Evolutionary conservation across 2,797 vertebrate species (phyloP).

Genomic region (Sebastes elongatus): DNA sequence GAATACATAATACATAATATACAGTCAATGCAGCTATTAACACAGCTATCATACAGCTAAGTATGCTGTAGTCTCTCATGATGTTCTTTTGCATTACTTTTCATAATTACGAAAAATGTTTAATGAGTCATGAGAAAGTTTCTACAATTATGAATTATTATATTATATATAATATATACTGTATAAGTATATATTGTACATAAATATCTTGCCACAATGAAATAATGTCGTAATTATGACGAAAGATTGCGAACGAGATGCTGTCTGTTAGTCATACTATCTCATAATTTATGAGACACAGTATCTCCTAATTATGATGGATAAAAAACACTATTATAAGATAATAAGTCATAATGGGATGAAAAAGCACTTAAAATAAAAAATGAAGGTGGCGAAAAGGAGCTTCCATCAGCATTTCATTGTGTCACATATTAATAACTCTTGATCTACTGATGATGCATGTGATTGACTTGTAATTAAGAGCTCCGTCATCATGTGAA

Average conservation of each 20-base stretch:
- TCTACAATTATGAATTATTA: neutral
- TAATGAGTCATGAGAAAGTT: neutral
- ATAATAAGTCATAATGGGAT: neutral
- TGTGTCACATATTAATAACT: neutral
- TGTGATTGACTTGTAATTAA: neutral
- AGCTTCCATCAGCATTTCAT: neutral
- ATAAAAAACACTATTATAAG: neutral
- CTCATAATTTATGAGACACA: neutral
- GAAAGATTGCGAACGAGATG: neutral
- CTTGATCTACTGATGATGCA: neutral
- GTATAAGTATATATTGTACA: neutral
- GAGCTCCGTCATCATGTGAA: neutral
- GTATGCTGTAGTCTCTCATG: neutral
- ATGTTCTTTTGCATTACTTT: neutral
- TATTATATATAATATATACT: neutral
- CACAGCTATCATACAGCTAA: neutral
- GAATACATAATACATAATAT: neutral
- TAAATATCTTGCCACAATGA: neutral
- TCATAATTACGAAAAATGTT: neutral
- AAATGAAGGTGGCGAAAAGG: neutral
- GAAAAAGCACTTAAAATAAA: neutral
- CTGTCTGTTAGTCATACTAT: neutral
- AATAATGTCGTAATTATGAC: neutral
- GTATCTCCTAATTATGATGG: neutral
- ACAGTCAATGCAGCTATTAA: neutral